Conservation (phyloP, 2,888 invertebrate genomes). For the Lasius platythorax region DNA sequence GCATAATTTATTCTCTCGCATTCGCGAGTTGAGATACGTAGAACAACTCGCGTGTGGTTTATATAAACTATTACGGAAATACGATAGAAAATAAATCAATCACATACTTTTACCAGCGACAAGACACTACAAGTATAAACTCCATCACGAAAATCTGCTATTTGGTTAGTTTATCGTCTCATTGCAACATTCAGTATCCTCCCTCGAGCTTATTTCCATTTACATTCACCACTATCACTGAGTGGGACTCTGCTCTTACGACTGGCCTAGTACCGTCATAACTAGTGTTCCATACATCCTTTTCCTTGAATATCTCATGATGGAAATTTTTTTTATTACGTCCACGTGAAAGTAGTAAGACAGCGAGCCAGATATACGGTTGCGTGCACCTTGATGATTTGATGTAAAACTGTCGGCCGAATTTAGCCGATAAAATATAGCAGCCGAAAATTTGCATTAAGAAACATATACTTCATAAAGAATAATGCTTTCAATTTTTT, state of each 20-base stretch:
- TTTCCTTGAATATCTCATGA: slow-evolving; percentile 43
- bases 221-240: slow-evolving; percentile 50
- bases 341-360: slow-evolving; percentile 40
- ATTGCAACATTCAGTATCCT: slow-evolving; percentile 50
- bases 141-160: slow-evolving; percentile 43
- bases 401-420: not conserved
- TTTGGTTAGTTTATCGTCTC: slow-evolving; percentile 59
- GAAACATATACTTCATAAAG: not conserved
- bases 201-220: slow-evolving; percentile 58
- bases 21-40: not conserved
- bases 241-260: slow-evolving; percentile 32
- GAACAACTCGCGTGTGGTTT: not conserved
- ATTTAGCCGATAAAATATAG: not conserved
- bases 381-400: slow-evolving; percentile 21
- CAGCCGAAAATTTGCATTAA: slow-evolving; percentile 5
- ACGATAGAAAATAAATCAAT: slow-evolving; percentile 48
- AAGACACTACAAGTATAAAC: slow-evolving; percentile 37
- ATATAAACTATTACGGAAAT: not conserved
- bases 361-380: not conserved
- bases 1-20: not conserved
- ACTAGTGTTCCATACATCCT: slow-evolving; percentile 47
- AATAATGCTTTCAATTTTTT: not conserved
- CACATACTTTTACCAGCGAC: slow-evolving; percentile 17
- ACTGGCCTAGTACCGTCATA: slow-evolving; percentile 45
- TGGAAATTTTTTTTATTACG: slow-evolving; percentile 56